phyloP scores from a whole-genome alignment of 1,140 invertebrate genomes.

The Drosophila suzukii region DNA sequence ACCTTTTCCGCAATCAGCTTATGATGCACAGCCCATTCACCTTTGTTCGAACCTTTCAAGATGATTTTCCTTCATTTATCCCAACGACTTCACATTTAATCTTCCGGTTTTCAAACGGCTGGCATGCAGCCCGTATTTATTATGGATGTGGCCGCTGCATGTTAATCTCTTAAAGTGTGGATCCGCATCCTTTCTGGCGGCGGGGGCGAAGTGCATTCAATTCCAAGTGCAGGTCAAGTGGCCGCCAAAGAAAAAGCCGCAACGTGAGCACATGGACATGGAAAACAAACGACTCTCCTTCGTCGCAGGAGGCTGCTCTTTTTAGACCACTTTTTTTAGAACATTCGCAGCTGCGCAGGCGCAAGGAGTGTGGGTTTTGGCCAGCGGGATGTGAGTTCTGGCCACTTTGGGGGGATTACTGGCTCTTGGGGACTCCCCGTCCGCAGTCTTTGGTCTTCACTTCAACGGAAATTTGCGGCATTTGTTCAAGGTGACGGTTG shows the following conservation, averaged over 20 bases:
- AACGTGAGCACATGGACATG: constrained; percentile 32
- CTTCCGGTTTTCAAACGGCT: background rate
- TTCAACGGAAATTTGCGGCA: constrained; percentile 49
- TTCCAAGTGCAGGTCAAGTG: constrained; percentile 70
- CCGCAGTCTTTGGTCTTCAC: constrained; percentile 1
- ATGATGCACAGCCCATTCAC: background rate
- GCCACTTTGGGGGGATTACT: constrained; percentile 8
- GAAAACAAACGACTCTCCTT: constrained; percentile 47
- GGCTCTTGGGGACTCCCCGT: constrained; percentile 8
- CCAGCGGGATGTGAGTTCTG: background rate
- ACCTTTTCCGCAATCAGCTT: background rate
- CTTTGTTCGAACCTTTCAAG: background rate
- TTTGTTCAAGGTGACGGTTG: constrained; percentile 39
- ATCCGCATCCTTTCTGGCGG: constrained; percentile 31
- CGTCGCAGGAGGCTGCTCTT: constrained; percentile 32
- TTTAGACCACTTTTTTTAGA: constrained; percentile 55
- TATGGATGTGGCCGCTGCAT: constrained; percentile 8
- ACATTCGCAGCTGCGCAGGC: constrained; percentile 49
- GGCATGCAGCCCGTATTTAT: background rate
- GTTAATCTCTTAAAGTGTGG: constrained; percentile 11
- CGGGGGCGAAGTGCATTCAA: constrained; percentile 53
- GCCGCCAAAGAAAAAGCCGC: constrained; percentile 45
- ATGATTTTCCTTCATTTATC: background rate
- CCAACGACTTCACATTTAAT: background rate
- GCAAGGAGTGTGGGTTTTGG: constrained; percentile 22